These are phyloP conservation scores for Falco peregrinus DNA, from an alignment of 2,797 vertebrate genomes.

Conservation along the genomic window DNA sequence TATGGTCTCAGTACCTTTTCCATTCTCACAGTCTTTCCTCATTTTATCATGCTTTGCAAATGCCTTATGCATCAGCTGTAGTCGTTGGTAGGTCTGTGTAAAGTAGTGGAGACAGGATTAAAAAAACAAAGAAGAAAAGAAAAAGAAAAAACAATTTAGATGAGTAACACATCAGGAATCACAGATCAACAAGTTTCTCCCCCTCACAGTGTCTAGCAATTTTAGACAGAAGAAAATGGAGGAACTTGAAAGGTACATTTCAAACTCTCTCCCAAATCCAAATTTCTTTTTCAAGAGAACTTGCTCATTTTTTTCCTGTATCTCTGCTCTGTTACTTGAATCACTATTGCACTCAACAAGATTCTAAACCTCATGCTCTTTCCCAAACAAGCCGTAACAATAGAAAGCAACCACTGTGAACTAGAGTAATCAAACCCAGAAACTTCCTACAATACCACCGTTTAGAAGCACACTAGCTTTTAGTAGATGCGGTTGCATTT, in stretches of 20 bases:
- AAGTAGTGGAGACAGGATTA: neutral
- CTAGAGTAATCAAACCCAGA: neutral
- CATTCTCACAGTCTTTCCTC: constrained; percentile 91
- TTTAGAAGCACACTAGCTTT: neutral
- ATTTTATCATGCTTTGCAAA: constrained; percentile 90
- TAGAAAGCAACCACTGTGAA: neutral
- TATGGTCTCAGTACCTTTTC: constrained; percentile 80
- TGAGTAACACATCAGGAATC: neutral
- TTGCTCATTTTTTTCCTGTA: neutral
- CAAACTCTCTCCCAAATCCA: neutral
- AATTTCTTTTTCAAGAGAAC: neutral
- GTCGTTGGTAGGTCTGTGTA: constrained; percentile 77
- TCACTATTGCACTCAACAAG: neutral
- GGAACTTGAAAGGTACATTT: neutral
- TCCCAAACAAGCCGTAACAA: neutral
- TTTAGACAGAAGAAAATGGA: neutral
- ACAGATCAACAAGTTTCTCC: neutral
- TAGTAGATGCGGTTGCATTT: neutral
- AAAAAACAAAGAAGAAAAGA: neutral
- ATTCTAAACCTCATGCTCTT: neutral
- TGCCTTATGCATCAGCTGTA: constrained; percentile 84
- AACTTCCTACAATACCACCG: neutral
- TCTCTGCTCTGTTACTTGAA: neutral
- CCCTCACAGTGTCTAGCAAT: neutral
- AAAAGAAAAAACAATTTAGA: neutral